Evolutionary conservation across 2,113 vertebrate species (phyloP).

Genomic region (Glaucomys volans): DNA sequence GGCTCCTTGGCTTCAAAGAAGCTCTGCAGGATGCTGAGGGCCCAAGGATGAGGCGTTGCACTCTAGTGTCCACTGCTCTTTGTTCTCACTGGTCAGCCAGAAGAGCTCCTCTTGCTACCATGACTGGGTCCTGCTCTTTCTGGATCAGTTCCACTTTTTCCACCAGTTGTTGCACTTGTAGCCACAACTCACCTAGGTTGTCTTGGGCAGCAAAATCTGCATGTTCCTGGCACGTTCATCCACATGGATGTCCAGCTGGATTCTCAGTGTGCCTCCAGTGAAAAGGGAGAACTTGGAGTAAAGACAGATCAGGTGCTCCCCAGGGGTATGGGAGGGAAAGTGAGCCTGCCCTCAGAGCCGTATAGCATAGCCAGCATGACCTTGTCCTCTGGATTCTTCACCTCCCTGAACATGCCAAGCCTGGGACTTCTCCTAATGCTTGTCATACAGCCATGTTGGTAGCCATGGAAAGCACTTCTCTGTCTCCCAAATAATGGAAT

Average conservation of each 20-base stretch:
- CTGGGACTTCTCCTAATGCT: slow-evolving; percentile 92
- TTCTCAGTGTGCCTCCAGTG: slow-evolving; percentile 93
- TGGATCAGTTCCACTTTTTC: slow-evolving; percentile 96
- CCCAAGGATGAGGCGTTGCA: not conserved
- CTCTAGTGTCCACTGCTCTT: not conserved
- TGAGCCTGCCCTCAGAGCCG: slow-evolving; percentile 92
- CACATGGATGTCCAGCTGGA: slow-evolving; percentile 94
- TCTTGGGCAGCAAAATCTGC: slow-evolving; percentile 94
- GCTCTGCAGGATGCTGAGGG: not conserved
- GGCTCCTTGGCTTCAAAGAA: not conserved
- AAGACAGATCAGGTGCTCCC: slow-evolving; percentile 94
- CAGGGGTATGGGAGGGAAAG: slow-evolving; percentile 92
- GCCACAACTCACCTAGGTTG: slow-evolving; percentile 93
- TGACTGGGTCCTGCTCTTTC: slow-evolving; percentile 95
- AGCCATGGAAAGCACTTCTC: too few relatives aligned
- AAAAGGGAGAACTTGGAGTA: slow-evolving; percentile 95
- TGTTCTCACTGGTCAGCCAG: not conserved
- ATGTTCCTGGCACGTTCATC: slow-evolving; percentile 93
- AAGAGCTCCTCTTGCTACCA: not conserved
- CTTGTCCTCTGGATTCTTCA: slow-evolving; percentile 95
- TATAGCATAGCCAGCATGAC: slow-evolving; percentile 93
- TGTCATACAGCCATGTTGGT: slow-evolving; percentile 85
- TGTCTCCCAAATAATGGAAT: slow-evolving; percentile 94
- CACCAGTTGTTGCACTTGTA: slow-evolving; percentile 92
- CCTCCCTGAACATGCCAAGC: slow-evolving; percentile 94